Percentiles rank a stretch among this genome's conserved stretches.
These are phyloP conservation scores for Enteromius viviparus DNA, from an alignment of 2,797 vertebrate species.

Conservation along the genomic window DNA sequence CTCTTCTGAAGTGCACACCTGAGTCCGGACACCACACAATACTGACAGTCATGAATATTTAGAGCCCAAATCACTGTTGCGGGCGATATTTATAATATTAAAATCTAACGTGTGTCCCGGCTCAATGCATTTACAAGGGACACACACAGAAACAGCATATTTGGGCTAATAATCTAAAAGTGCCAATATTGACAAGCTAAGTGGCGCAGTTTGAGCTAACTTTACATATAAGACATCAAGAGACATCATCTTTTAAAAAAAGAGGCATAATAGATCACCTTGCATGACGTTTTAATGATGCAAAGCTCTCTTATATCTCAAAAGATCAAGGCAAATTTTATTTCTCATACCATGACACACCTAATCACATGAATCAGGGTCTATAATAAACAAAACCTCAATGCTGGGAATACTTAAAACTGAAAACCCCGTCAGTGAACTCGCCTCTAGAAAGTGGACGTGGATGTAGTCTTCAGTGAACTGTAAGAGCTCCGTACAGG, in stretches of 20 bases:
- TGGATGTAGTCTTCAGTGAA: constrained; percentile 96
- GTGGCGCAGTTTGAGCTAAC: background rate
- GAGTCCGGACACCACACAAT: background rate
- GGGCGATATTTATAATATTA: background rate
- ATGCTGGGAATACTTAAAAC: background rate
- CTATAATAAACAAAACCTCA: background rate
- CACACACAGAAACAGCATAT: background rate
- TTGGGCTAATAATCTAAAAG: too few relatives aligned
- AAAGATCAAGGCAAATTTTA: background rate
- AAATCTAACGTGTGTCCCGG: too few relatives aligned
- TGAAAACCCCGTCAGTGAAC: background rate
- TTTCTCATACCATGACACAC: background rate
- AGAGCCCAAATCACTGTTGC: background rate
- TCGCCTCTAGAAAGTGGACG: constrained; percentile 91
- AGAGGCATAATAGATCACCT: background rate
- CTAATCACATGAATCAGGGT: too few relatives aligned
- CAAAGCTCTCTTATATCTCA: background rate
- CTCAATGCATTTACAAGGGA: background rate
- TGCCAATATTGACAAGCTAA: too few relatives aligned
- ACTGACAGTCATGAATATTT: background rate
- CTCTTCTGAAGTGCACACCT: constrained; percentile 86
- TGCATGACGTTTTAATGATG: background rate
- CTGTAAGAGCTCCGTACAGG: constrained; percentile 88
- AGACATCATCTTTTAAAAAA: too few relatives aligned
- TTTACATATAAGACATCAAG: background rate